Base-by-base conservation (phyloP, 35 echinoderm and acorn worm genomes). In the Ptychodera flava region DNA sequence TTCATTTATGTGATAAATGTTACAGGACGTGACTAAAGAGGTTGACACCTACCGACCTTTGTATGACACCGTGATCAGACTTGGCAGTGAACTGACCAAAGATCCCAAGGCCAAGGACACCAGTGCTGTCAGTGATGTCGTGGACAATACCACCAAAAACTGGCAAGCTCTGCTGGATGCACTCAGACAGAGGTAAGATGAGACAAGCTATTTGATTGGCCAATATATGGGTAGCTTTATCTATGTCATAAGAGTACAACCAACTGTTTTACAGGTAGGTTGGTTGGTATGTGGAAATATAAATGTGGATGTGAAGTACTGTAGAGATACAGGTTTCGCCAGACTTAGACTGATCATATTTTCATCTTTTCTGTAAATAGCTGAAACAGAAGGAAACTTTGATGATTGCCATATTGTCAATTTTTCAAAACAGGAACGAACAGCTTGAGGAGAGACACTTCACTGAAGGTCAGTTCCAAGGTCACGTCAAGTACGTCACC, bases 91-190 rank as follows among this genome's bases (percentile, higher is more conserved):
- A 35, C 93, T 97, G 35, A 81, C 93, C 34, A 93, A 81, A 16
- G 81, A 84, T 82, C 93, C 88, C 79, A 93, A 93, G 75, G 94
- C 94, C 78, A 88, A 97, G 86, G 94, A 97, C 82, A 97, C 94
- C 78, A 97, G 94, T 38, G 88, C 87, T 89, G 91, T 97, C 81
- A 93, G 86, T 28, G 92, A 84, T 36, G 94, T 97, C 0, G 86
- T 97, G 16, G 88, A 31, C 79, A 97, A 97, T 81, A 91, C 93
- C 30, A 91, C 93, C 53, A 93, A 80, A 83, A 97, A 97, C 93
- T 99, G 92, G 92, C 91, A 94, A 80, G 78, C 89, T 0, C 36
- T 88, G 28, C 80, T 88, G 28, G 90, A 92, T 80, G 78, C 94
- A 77, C 37, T 92, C 29, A 90, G 91, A 28, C 86, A 92, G 33